Base-by-base conservation (phyloP, 2,113 vertebrate species). In the Orientallactaga bullata region DNA sequence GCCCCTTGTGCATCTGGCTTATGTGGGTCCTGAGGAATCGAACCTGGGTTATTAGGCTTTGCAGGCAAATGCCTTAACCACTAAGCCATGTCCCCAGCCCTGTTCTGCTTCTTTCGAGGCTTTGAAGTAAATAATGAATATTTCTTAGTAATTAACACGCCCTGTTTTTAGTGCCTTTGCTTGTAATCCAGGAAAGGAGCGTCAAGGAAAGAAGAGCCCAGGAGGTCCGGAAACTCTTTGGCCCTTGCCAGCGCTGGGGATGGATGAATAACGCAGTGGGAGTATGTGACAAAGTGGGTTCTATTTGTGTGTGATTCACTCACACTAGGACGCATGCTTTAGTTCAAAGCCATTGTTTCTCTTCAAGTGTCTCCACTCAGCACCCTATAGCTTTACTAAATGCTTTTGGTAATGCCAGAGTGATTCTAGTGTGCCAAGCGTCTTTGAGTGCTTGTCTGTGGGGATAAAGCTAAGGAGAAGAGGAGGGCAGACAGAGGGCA, bases 101-200 rank as follows among this genome's bases (percentile, higher is more conserved):
- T 51, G 94, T 97, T 96, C 96, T 96, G 97, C 97, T 97, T 96
- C 96, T 96, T 98, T 93, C 73, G 94, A 95, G 96, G 87, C 96
- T 98, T 97, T 96, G 97, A 96, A 96, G 95, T 93, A 97, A 95
- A 97, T 95, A 96, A 95, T 94, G 96, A 97, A 94, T 97, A 97
- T 95, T 81, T 68, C 89, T 82, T 93, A 95, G 96, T 97, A 98
- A 98, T 98, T 97, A 98, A 97, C 97, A 97, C 96, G 96, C 93
- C 96, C 96, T 97, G 97, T 98, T 98, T 95, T 97, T 97, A 92
- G 97, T 79, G 96, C 98, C 98, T 98, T 98, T 98, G 97, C 98
- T 96, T 95, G 96, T 97, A 98, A 97, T 98, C 97, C 97, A 97
- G 97, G 97, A 96, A 96, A 86, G 98, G 97, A 96, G 97, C 95